Percentiles rank a stretch among this genome's conserved stretches.
These are phyloP conservation scores for Mythimna vitellina DNA, from an alignment of 2,888 invertebrate species.

Conservation along the genomic window DNA sequence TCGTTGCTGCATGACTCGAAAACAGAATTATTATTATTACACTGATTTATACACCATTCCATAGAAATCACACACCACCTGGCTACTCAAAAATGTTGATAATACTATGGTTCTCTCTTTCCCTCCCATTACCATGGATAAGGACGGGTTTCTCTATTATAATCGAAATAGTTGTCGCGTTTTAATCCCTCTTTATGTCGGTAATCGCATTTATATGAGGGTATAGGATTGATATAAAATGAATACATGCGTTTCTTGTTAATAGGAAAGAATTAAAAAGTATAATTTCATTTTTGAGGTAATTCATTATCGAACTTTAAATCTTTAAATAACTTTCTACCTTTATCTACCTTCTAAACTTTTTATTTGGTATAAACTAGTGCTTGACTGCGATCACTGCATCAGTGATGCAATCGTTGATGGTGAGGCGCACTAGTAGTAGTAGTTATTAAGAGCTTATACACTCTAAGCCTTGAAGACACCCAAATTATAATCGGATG, in stretches of 20 bases:
- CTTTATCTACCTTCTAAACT: neutral
- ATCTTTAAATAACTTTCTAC: neutral
- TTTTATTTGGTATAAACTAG: no score
- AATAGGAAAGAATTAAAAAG: neutral
- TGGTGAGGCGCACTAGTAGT: no score
- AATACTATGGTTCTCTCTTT: slow-evolving; percentile 11
- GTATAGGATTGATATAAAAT: slow-evolving; percentile 31
- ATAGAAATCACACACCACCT: slow-evolving; percentile 39
- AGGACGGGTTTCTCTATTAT: slow-evolving; percentile 34
- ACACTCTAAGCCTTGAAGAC: no score
- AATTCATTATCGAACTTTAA: neutral
- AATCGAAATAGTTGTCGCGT: slow-evolving; percentile 50
- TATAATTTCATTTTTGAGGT: slow-evolving; percentile 1
- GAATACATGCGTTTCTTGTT: slow-evolving; percentile 6
- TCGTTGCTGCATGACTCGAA: neutral
- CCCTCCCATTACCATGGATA: slow-evolving; percentile 1
- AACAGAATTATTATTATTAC: slow-evolving; percentile 6
- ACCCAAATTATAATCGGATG: no score
- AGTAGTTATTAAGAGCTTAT: no score
- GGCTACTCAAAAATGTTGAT: slow-evolving; percentile 12
- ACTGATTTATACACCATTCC: slow-evolving; percentile 20
- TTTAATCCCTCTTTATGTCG: slow-evolving; percentile 49
- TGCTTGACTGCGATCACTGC: no score
- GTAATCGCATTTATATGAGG: slow-evolving; percentile 51
- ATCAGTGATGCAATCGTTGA: no score